These are phyloP conservation scores for Odontomyia ornata DNA, from an alignment of 2,888 invertebrate species.

Conservation along the genomic window DNA sequence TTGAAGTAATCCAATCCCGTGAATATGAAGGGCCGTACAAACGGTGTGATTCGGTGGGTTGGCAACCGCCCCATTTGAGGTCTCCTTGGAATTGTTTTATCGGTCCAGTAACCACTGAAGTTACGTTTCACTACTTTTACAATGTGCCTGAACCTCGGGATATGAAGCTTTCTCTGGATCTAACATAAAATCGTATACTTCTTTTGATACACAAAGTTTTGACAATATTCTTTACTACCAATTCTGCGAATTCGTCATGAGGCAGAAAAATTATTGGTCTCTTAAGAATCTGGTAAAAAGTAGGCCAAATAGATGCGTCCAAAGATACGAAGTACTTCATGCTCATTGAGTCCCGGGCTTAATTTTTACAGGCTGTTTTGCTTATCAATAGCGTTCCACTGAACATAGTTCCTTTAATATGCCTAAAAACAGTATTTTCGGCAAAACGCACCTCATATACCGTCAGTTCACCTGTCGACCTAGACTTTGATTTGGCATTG, in stretches of 20 bases:
- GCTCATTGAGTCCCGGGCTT: too few relatives aligned
- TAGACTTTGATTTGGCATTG: too few relatives aligned
- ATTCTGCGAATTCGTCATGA: too few relatives aligned
- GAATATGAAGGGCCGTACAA: too few relatives aligned
- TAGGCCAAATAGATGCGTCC: not conserved
- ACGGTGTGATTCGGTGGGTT: not conserved
- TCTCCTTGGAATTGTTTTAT: not conserved
- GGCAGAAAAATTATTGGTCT: too few relatives aligned
- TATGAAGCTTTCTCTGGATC: not conserved
- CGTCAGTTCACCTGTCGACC: not conserved
- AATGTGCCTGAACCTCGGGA: not conserved
- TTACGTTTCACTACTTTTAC: not conserved
- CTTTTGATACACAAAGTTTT: too few relatives aligned
- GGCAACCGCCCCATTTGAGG: not conserved
- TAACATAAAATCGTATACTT: constrained; percentile 1
- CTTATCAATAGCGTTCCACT: too few relatives aligned
- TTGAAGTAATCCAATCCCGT: constrained; percentile 52
- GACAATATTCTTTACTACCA: too few relatives aligned
- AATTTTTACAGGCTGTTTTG: too few relatives aligned
- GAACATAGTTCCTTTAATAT: not conserved
- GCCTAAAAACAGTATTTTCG: not conserved
- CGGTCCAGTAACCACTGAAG: not conserved
- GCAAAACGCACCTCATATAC: not conserved
- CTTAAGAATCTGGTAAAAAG: not conserved
- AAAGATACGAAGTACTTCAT: constrained; percentile 8